Evolutionary conservation across 2,113 vertebrate species (phyloP), one percentile per base, ranked within the genome.

Genomic region (Cettia cetti): DNA sequence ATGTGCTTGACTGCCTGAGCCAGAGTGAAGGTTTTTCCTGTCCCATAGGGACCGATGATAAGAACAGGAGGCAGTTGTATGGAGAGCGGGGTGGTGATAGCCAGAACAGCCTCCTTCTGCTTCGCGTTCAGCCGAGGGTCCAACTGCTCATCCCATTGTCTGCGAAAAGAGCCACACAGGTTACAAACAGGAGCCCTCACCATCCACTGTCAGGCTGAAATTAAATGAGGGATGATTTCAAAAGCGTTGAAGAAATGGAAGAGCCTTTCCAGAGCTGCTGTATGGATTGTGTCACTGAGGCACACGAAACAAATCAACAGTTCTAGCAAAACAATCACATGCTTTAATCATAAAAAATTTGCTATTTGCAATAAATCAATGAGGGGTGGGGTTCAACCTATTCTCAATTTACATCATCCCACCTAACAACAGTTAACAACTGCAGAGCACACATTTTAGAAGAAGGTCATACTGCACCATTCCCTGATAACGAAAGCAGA

Each of bases 1-100:
- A 99, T 99, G 97, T 99, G 99, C 97, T 99, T 99, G 97, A 99
- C 99, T 50, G 99, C 99, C 98, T 99, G 99, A 90, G 99, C 99
- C 96, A 99, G 98, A 35, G 99, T 99, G 98, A 99, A 99, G 3
- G 99, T 99, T 98, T 99, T 99, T 96, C 99, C 99, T 57, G 99
- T 99, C 96, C 99, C 99, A 35, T 99, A 99, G 94, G 99, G 99
- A 80, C 99, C 99, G 39, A 99, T 99, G 98, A 99, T 99, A 89
- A 99, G 99, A 92, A 99, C 98, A 49, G 99, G 99, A 33, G 99
- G 99, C 97, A 99, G 98, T 61, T 98, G 97, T 91, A 99, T 98
- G 52, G 99, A 97, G 40, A 99, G 95, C 5, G 99, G 99, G 68
- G 99, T 99, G 93, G 99, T 99, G 97, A 99, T 99, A 40, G 99